phyloP scores from a whole-genome alignment of 2,797 vertebrate genomes.

The Ceryle rudis region DNA sequence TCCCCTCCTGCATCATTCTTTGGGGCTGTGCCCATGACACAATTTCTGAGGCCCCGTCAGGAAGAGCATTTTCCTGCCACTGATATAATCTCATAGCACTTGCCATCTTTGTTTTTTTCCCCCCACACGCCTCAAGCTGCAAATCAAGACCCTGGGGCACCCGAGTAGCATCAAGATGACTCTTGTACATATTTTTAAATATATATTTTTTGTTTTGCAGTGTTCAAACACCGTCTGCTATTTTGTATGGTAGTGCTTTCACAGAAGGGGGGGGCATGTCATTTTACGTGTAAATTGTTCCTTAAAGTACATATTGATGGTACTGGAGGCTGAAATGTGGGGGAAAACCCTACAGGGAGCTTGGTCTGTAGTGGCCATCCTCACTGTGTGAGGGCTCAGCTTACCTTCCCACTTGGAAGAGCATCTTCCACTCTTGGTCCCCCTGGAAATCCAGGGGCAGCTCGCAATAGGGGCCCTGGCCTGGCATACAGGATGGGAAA shows the following conservation, averaged over 20 bases:
- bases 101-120: not conserved
- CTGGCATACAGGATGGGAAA: not conserved
- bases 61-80: not conserved
- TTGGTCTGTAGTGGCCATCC: not conserved
- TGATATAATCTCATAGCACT: not conserved
- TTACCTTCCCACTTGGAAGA: not conserved
- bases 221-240: slow-evolving; percentile 60
- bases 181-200: not conserved
- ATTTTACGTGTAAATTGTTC: slow-evolving; percentile 25
- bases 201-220: slow-evolving; percentile 3
- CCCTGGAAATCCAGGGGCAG: not conserved
- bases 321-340: not conserved
- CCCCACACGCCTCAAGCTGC: not conserved
- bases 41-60: accelerated
- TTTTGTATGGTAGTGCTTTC: not conserved
- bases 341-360: not conserved
- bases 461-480: not conserved
- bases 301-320: not conserved
- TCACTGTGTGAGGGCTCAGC: accelerated
- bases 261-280: not conserved
- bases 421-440: not conserved
- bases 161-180: accelerated
- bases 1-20: not conserved
- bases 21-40: not conserved
- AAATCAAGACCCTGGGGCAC: not conserved